Evolutionary conservation across 2,113 vertebrate species (phyloP), one percentile per base, ranked within the genome.

Genomic region (Seriola rivoliana): DNA sequence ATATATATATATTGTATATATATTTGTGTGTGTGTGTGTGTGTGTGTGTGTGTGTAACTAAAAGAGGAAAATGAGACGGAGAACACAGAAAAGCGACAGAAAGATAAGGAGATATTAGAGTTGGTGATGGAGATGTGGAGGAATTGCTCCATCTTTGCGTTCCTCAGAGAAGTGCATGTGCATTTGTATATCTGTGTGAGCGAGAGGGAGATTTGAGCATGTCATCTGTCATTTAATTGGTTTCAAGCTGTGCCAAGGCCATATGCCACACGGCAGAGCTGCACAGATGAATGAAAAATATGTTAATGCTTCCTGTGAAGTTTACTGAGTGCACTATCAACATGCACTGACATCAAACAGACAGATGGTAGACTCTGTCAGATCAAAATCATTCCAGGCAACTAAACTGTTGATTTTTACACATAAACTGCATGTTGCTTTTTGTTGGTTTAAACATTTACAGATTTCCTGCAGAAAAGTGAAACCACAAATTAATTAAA

Each of bases 261-360:
- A 75, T 84, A 82, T 59, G 75, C 54, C 64, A 65, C 23, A 16
- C 42, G 10, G 25, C 64, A 52, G 62, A 42, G 60, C 70, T 69
- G 82, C 64, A 14, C 10, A 70, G 58, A 91, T 79, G 75, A 81
- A 52, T 57, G 59, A 57, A 72, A 75, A 73, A 81, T 82, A 85
- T 78, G 85, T 71, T 78, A 79, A 89, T 84, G 25, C 9, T 4
- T 74, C 60, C 82, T 65, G 77, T 85, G 88, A 87, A 85, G 81
- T 74, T 76, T 42, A 75, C 60, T 48, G 55, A 59, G 58, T 36
- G 69, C 23, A 11, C 58, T 11, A 78, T 54, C 36, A 60, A 11
- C 60, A 52, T 59, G 25, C 1, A 0, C 38, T 11, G 38, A 65
- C 71, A 87, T 85, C 71, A 82, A 66, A 78, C 57, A 62, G 60